These are phyloP conservation scores for Tautogolabrus adspersus DNA, from an alignment of 2,113 vertebrate species.

Conservation along the genomic window DNA sequence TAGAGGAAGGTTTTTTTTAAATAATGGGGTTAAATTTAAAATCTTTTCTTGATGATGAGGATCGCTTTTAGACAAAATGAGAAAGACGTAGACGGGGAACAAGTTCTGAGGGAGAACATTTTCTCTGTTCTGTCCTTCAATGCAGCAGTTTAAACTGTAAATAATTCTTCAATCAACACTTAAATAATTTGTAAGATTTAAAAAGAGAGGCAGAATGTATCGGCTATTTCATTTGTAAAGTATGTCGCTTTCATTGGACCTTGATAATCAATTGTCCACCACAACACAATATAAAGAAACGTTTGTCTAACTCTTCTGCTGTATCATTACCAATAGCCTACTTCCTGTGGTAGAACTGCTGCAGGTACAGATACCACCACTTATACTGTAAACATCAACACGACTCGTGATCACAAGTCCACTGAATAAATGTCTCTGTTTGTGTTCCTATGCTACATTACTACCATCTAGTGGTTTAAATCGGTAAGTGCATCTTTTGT, in stretches of 20 bases:
- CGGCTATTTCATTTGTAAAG: too few relatives aligned
- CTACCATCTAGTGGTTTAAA: constrained; percentile 59
- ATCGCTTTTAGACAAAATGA: background rate
- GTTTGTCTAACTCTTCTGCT: background rate
- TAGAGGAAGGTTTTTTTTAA: background rate
- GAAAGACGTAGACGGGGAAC: too few relatives aligned
- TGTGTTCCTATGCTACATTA: constrained; percentile 3
- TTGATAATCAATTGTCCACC: too few relatives aligned
- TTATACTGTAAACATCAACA: background rate
- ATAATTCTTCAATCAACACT: too few relatives aligned
- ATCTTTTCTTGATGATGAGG: background rate
- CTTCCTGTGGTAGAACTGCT: too few relatives aligned
- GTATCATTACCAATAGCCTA: background rate
- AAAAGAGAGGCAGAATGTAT: background rate
- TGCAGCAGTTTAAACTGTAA: too few relatives aligned
- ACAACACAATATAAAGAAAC: too few relatives aligned
- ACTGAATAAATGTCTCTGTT: background rate
- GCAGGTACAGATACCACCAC: background rate
- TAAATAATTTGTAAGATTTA: background rate
- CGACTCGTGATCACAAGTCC: background rate
- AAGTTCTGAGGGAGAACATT: background rate
- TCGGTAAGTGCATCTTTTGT: background rate
- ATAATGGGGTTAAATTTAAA: background rate
- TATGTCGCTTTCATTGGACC: too few relatives aligned
- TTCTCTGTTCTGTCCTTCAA: background rate